A percentile compares a stretch with the other conserved stretches of the same genome.
Evolutionary conservation across 2,888 invertebrate species (phyloP).

Genomic region (Galerucella calmariensis): DNA sequence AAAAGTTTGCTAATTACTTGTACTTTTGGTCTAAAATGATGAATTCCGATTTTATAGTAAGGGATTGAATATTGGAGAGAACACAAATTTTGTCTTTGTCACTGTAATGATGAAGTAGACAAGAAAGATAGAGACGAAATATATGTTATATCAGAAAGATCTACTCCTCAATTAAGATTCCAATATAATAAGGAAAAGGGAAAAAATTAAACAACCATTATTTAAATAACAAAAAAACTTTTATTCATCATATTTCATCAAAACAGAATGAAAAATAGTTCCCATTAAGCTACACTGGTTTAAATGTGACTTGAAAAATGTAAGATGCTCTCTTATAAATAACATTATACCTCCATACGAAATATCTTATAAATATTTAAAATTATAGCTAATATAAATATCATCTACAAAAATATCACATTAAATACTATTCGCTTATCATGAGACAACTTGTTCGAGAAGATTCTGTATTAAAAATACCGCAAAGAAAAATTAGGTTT

Average conservation of each 20-base stretch:
- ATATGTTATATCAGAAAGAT: too few species aligned
- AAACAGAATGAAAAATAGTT: constrained; percentile 11
- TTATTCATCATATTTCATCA: constrained; percentile 1
- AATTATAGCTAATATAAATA: constrained; percentile 31
- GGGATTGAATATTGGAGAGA: too few species aligned
- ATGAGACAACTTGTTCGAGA: constrained; percentile 2
- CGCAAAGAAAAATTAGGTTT: background rate
- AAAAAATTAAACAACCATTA: background rate
- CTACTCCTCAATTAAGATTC: too few species aligned
- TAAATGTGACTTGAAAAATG: background rate
- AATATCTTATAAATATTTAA: constrained; percentile 18
- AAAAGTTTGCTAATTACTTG: too few species aligned
- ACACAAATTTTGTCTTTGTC: too few species aligned
- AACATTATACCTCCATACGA: constrained; percentile 17
- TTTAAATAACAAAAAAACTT: constrained; percentile 11
- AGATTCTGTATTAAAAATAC: background rate
- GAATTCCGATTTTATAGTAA: too few species aligned
- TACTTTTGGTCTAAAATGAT: too few species aligned
- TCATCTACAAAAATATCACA: constrained; percentile 44
- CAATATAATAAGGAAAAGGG: background rate
- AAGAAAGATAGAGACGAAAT: too few species aligned
- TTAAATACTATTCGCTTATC: constrained; percentile 45
- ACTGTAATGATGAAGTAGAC: too few species aligned
- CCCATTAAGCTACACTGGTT: constrained; percentile 11
- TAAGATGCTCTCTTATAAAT: background rate